Percentiles rank a stretch among this genome's conserved stretches.
phyloP scores from a whole-genome alignment of 1,140 invertebrate genomes.

The Radopholus similis region DNA sequence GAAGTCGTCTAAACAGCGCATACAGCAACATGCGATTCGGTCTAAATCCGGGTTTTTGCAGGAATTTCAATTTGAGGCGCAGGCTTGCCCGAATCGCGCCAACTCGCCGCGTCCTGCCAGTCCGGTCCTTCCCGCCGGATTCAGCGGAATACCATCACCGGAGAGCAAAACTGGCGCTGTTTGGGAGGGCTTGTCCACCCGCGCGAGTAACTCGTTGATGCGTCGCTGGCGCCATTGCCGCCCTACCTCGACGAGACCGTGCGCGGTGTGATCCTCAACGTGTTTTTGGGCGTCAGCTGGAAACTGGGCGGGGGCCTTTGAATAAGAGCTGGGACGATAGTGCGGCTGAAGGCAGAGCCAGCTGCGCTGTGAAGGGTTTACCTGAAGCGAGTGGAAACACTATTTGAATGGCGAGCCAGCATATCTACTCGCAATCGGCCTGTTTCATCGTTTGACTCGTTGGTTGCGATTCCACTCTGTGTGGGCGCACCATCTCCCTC shows the following conservation, averaged over 20 bases:
- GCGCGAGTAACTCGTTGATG: conserved; percentile 22
- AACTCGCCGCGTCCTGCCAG: conserved; percentile 34
- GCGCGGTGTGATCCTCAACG: conserved; percentile 24
- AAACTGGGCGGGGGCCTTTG: conserved; percentile 24
- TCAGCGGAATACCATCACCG: conserved; percentile 33
- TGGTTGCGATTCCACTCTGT: not conserved
- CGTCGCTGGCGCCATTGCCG: conserved; percentile 28
- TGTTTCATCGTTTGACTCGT: not conserved
- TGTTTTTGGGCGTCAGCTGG: conserved; percentile 25
- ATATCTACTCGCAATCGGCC: not conserved
- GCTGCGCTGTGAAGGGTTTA: not conserved
- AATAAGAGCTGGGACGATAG: conserved; percentile 27
- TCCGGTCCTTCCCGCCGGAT: conserved; percentile 36
- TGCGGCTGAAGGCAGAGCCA: conserved; percentile 23
- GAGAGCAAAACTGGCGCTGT: not conserved
- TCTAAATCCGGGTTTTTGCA: too few relatives aligned
- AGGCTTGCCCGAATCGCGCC: conserved; percentile 37
- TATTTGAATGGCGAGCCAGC: not conserved
- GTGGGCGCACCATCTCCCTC: not conserved
- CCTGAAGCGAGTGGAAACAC: not conserved
- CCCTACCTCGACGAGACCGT: conserved; percentile 24
- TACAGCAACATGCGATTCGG: conserved; percentile 33
- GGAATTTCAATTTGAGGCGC: too few relatives aligned
- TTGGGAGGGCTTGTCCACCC: not conserved
- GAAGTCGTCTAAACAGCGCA: conserved; percentile 24